Evolutionary conservation across 1,140 invertebrate genomes (phyloP), one percentile per base, ranked within the genome.

Genomic region (Drosophila leontia): DNA sequence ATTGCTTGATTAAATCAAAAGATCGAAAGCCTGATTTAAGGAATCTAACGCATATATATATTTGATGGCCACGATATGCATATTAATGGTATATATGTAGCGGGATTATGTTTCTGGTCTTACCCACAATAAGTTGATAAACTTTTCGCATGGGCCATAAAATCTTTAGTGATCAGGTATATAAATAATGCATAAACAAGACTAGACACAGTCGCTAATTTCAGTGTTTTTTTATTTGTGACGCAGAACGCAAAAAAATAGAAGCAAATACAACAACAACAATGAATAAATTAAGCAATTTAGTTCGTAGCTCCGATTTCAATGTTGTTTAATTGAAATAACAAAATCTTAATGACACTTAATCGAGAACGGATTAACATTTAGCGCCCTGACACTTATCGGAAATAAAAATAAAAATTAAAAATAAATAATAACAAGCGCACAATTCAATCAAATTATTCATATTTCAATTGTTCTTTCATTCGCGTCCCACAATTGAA

Each of bases 201-300:
- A 85, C 78, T 68, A 85, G 82, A 71, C 68, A 42, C 44, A 56
- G 56, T 48, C 39, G 69, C 65, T 55, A 76, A 85, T 79, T 82
- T 71, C 69, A 39, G 53, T 68, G 45, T 68, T 86, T 78, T 70
- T 75, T 45, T 53, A 64, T 72, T 45, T 53, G 68, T 72, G 61
- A 72, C 45, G 70, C 67, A 50, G 13, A 71, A 29, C 8, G 19
- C 17, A 47, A 67, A 62, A 71, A 59, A 41, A 37, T 59, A 70
- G 50, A 60, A 42, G 19, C 23, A 23, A 55, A 51, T 42, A 62
- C 34, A 17, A 26, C 34, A 64, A 29, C 44, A 44, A 29, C 50
- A 57, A 41, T 9, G 82, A 44, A 86, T 85, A 87, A 82, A 82
- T 86, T 86, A 78, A 57, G 45, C 50, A 60, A 78, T 86, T 86